These are phyloP conservation scores for Hucho hucho DNA, from an alignment of 2,113 vertebrate species.

Conservation along the genomic window DNA sequence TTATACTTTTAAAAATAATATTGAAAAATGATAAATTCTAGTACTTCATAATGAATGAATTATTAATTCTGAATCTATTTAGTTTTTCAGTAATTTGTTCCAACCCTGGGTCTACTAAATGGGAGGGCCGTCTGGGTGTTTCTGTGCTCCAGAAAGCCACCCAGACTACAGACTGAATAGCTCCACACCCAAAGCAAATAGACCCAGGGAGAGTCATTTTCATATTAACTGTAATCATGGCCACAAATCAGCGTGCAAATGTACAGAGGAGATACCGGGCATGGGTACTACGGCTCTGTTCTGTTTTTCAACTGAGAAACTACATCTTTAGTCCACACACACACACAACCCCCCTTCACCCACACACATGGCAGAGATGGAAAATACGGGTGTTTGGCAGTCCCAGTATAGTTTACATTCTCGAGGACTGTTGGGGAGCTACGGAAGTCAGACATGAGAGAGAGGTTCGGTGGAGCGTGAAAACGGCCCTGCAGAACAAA, in stretches of 20 bases:
- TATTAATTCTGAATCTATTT: not conserved
- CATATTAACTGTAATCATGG: conserved; percentile 47
- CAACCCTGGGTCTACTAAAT: not conserved
- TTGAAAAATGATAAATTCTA: too few species aligned
- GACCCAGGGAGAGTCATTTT: conserved; percentile 47
- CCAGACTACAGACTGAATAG: not conserved
- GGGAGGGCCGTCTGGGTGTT: not conserved
- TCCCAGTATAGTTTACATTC: conserved; percentile 2
- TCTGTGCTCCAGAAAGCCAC: not conserved
- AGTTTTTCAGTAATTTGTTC: not conserved
- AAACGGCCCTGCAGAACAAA: conserved; percentile 33
- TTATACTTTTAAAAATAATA: too few species aligned
- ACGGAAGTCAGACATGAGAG: not conserved
- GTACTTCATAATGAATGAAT: not conserved
- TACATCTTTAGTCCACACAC: not conserved
- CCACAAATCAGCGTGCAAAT: conserved; percentile 35
- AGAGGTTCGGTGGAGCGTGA: conserved; percentile 16
- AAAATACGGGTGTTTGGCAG: not conserved
- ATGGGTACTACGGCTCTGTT: not conserved
- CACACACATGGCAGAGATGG: not conserved
- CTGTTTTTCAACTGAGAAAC: conserved; percentile 2
- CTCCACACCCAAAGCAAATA: conserved; percentile 42
- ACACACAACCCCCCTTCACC: not conserved
- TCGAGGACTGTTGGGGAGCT: not conserved
- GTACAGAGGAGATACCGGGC: conserved; percentile 3